These are phyloP conservation scores for Ctenomys sociabilis DNA, from an alignment of 2,113 vertebrate genomes.

Conservation along the genomic window DNA sequence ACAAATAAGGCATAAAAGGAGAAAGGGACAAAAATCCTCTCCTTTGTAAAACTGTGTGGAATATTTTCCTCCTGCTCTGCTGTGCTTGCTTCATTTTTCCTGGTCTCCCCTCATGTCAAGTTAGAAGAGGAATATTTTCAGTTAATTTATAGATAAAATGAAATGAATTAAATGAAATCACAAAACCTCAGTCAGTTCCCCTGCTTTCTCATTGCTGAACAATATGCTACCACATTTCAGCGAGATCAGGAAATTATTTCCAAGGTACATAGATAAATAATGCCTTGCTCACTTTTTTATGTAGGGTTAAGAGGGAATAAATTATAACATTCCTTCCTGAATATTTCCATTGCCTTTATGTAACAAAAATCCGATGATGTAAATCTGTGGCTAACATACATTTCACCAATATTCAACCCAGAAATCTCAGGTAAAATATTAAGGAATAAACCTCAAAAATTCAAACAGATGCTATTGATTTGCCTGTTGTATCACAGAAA, in stretches of 20 bases:
- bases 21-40: background rate
- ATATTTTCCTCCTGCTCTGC: constrained; percentile 2
- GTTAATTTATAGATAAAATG: constrained; percentile 7
- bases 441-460: background rate
- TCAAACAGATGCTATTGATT: background rate
- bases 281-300: constrained; percentile 21
- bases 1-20: background rate
- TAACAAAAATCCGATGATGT: background rate
- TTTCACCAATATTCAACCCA: constrained; percentile 5
- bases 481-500: background rate
- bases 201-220: constrained; percentile 4
- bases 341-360: constrained; percentile 18
- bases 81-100: background rate
- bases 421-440: background rate
- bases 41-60: background rate
- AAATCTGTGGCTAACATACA: background rate
- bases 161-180: constrained; percentile 42
- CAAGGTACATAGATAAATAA: constrained; percentile 48
- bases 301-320: constrained; percentile 28
- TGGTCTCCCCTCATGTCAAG: background rate
- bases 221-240: background rate
- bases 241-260: constrained; percentile 41
- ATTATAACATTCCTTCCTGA: background rate
- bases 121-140: background rate
- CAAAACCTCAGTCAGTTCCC: background rate